Evolutionary conservation across 2,113 vertebrate species (phyloP).

Genomic region (Anseranas semipalmata): DNA sequence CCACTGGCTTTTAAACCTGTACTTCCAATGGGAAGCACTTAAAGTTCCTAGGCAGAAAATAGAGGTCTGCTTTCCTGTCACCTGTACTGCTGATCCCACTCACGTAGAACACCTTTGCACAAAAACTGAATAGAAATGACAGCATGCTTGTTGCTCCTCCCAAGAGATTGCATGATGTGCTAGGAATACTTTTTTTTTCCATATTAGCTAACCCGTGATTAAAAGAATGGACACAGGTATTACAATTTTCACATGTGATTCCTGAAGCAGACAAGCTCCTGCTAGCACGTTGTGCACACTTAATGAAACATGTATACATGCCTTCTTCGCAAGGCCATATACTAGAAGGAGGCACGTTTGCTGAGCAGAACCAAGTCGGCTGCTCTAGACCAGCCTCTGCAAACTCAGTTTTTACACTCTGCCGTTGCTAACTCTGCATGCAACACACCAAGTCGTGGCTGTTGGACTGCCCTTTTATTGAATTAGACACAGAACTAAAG

Average conservation of each 20-base stretch:
- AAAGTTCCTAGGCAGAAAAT: background rate
- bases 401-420: background rate
- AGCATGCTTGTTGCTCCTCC: background rate
- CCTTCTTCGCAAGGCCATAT: background rate
- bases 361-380: background rate
- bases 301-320: background rate
- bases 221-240: background rate
- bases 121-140: background rate
- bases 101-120: background rate
- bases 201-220: background rate
- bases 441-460: rapidly evolving
- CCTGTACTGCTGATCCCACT: background rate
- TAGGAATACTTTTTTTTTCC: background rate
- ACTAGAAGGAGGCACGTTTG: background rate
- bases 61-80: background rate
- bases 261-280: background rate
- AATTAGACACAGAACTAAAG: background rate
- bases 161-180: background rate
- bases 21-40: background rate
- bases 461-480: background rate
- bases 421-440: background rate
- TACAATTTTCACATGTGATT: background rate
- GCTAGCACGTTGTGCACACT: background rate
- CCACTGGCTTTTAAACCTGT: background rate
- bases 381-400: background rate